Percentiles rank a stretch among this genome's conserved stretches.
phyloP scores from a whole-genome alignment of 2,797 vertebrate genomes.

The Trichosurus vulpecula region DNA sequence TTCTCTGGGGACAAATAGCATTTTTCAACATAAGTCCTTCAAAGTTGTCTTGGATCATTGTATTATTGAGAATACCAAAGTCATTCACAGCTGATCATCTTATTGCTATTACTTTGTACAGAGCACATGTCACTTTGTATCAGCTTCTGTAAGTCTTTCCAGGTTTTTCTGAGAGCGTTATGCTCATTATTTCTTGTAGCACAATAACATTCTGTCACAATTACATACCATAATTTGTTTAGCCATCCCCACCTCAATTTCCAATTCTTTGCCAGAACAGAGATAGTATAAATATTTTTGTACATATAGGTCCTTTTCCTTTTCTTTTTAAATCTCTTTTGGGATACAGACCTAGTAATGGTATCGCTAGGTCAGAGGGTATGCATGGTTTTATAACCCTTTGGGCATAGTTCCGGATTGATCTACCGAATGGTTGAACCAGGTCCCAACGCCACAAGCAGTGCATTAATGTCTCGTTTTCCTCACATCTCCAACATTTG shows the following conservation, averaged over 20 bases:
- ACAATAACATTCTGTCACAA: background rate
- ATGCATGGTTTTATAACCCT: background rate
- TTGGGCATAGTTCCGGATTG: background rate
- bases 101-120: background rate
- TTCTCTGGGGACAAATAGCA: background rate
- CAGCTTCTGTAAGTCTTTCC: background rate
- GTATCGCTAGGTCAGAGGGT: background rate
- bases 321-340: background rate
- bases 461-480: background rate
- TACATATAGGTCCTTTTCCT: background rate
- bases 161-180: background rate
- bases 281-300: background rate
- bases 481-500: background rate
- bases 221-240: background rate
- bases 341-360: background rate
- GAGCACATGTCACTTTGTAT: background rate
- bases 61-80: background rate
- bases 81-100: background rate
- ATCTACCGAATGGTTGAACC: background rate
- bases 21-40: background rate
- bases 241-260: background rate
- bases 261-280: background rate
- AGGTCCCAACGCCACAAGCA: background rate
- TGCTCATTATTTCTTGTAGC: background rate
- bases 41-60: background rate